phyloP scores from a whole-genome alignment of 2,113 vertebrate genomes.

The Phrynosoma blainvillii region DNA sequence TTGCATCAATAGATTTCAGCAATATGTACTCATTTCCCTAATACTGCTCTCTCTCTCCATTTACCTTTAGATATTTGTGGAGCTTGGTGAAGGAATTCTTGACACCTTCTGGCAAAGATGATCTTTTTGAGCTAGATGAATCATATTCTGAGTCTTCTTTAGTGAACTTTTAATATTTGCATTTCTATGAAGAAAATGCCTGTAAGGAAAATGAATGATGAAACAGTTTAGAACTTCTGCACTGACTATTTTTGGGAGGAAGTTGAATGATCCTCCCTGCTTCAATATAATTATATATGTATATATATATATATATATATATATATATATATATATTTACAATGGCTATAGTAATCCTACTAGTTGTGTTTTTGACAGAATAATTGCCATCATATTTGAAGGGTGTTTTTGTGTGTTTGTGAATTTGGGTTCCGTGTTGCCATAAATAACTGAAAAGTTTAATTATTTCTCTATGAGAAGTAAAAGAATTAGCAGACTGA shows the following conservation, averaged over 20 bases:
- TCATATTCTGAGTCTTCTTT: neutral
- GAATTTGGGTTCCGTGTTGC: neutral
- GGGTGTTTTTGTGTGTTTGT: neutral
- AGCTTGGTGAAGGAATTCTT: conserved; percentile 23
- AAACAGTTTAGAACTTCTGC: neutral
- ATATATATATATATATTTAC: neutral
- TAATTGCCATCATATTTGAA: neutral
- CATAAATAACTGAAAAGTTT: neutral
- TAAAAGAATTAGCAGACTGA: neutral
- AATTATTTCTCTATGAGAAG: neutral
- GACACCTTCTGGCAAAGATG: conserved; percentile 24
- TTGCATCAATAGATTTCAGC: neutral
- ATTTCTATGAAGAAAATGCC: neutral
- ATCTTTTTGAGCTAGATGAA: neutral
- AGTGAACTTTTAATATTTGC: accelerated
- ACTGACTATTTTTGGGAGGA: neutral
- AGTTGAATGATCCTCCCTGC: neutral
- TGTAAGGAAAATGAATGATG: conserved; percentile 9
- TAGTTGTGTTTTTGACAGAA: neutral
- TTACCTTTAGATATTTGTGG: conserved; percentile 48
- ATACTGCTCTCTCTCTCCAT: conserved; percentile 23
- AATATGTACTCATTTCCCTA: conserved; percentile 12
- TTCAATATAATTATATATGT: neutral
- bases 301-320: no score
- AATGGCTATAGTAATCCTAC: neutral